Percentiles rank a stretch among this genome's conserved stretches.
These are phyloP conservation scores for Xylota segnis DNA, from an alignment of 2,888 invertebrate species.

Conservation along the genomic window DNA sequence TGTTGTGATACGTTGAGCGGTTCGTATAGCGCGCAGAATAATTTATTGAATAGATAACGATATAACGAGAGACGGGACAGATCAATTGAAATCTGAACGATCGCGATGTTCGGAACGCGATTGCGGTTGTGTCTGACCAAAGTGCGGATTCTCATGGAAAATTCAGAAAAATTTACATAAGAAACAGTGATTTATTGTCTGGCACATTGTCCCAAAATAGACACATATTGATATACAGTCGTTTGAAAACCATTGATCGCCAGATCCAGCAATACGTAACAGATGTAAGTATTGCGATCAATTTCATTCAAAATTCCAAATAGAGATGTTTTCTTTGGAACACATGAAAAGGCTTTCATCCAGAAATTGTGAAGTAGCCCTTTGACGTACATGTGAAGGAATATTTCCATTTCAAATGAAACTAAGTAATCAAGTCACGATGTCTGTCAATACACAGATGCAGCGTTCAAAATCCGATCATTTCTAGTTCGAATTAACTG, in stretches of 20 bases:
- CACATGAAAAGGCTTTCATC: background rate
- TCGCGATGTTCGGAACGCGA: constrained; percentile 30
- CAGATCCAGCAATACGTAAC: too few species aligned
- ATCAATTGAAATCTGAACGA: constrained; percentile 4
- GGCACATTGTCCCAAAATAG: too few species aligned
- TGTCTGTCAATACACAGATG: background rate
- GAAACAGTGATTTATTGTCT: background rate
- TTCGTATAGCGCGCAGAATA: background rate
- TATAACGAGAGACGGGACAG: background rate
- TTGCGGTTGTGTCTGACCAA: constrained; percentile 24
- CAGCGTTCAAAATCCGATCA: background rate
- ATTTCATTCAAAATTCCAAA: too few species aligned
- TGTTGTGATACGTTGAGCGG: background rate
- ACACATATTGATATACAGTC: background rate
- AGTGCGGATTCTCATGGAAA: constrained; percentile 39
- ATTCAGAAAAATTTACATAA: background rate
- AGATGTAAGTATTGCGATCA: too few species aligned
- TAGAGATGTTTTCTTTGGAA: too few species aligned
- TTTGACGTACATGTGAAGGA: too few species aligned
- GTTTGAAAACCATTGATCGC: too few species aligned
- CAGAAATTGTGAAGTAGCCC: too few species aligned
- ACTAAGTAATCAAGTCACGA: background rate
- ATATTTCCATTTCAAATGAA: background rate
- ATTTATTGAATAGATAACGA: constrained; percentile 19
- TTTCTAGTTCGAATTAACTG: background rate